These are phyloP conservation scores for Eutrigla gurnardus DNA, from an alignment of 2,797 vertebrate genomes.

Conservation along the genomic window DNA sequence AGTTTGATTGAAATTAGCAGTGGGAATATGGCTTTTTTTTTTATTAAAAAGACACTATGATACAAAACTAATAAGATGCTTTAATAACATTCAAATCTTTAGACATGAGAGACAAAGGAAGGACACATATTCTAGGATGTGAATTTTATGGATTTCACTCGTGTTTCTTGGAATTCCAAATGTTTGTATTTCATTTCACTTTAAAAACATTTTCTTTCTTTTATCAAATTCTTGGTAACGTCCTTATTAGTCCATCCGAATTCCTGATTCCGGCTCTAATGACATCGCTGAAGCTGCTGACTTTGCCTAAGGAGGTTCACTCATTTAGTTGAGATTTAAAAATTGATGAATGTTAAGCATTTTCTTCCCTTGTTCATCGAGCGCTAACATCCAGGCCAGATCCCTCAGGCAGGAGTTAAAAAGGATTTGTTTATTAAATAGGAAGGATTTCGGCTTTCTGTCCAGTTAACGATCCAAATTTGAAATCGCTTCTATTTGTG, in stretches of 20 bases:
- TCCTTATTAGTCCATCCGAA: background rate
- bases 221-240: background rate
- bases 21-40: slow-evolving; percentile 88
- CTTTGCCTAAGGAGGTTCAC: background rate
- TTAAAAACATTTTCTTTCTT: background rate
- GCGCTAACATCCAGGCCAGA: background rate
- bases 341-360: background rate
- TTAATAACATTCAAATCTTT: slow-evolving; percentile 78
- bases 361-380: slow-evolving; percentile 3
- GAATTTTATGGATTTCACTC: slow-evolving; percentile 2
- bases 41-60: slow-evolving; percentile 85
- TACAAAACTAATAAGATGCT: slow-evolving; percentile 77
- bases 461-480: slow-evolving; percentile 5
- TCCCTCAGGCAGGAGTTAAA: background rate
- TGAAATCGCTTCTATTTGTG: slow-evolving; percentile 10
- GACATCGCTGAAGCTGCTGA: background rate
- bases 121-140: slow-evolving; percentile 65
- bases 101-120: slow-evolving; percentile 80
- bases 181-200: background rate
- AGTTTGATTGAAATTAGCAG: slow-evolving; percentile 87
- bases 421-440: slow-evolving; percentile 1
- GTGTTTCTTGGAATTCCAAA: background rate
- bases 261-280: background rate
- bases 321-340: background rate
- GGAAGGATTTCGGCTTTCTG: background rate